These are phyloP conservation scores for Rhinoraja longicauda DNA, from an alignment of 2,797 vertebrate species.

Conservation along the genomic window DNA sequence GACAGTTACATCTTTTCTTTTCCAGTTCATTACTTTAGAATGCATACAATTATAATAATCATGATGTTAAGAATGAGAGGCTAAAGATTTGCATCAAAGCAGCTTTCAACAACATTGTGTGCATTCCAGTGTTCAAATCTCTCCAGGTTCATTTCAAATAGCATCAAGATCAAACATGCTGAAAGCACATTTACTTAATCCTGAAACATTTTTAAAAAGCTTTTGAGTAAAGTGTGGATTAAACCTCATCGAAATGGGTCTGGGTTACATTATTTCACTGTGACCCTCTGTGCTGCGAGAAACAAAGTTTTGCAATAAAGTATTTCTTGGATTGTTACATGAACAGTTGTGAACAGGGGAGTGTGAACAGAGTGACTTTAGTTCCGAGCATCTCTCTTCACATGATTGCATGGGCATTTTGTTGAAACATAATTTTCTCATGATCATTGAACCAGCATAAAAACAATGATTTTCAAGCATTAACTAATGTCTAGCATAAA, in stretches of 20 bases:
- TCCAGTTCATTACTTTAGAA: not conserved
- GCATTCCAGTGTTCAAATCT: constrained; percentile 6
- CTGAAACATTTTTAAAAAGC: not conserved
- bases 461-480: not conserved
- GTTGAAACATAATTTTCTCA: not conserved
- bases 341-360: not conserved
- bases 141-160: not conserved
- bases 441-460: not conserved
- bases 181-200: constrained; percentile 32
- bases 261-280: not conserved
- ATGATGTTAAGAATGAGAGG: not conserved
- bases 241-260: not conserved
- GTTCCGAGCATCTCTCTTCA: not conserved
- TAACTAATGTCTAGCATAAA: not conserved
- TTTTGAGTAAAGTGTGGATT: not conserved
- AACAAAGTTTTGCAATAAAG: not conserved
- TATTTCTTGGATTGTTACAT: not conserved
- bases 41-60: not conserved
- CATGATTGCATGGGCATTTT: no score
- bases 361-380: not conserved
- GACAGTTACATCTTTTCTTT: constrained; percentile 11
- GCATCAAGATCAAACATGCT: constrained; percentile 28
- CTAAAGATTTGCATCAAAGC: not conserved
- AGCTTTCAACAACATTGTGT: not conserved
- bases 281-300: not conserved